Base-by-base conservation (phyloP, 2,113 vertebrate genomes). In the Embiotoca jacksoni region DNA sequence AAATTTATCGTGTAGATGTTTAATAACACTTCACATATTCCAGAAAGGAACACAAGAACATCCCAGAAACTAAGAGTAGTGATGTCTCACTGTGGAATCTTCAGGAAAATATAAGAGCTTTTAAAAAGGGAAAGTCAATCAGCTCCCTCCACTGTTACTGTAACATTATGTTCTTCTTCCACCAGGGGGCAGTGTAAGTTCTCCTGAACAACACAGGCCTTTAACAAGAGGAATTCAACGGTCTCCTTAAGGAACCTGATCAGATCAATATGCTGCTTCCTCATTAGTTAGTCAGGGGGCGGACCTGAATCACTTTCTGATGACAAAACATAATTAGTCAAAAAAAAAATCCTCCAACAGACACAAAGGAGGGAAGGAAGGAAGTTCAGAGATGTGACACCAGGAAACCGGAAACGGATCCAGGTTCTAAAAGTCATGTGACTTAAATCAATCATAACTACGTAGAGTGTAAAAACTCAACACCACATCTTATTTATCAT, bases 321-420 rank as follows among this genome's bases (percentile, higher is more conserved):
- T 80, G 72, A 82, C 50, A 68, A 64, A 64, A 66, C 5, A 52
- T 88, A 86, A 87, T 52, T 85, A 78, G 87, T 85, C 15, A 15
- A 61, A 23, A 23, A 23, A 5, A 1, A 76, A 85, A 82, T 72
- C 23, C 58, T 63, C 73, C 7, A 69, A 80, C 84, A 47, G 31
- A 76, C 54, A 91, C 89, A 94, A 91, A 86, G 58, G 56, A 11
- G 66, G 90, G 92, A 92, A 93, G 89, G 90, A 92, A 90, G 85
- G 76, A 86, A 76, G 81, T 76, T 81, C 31, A 7, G 23, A 75
- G 62, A 83, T 77, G 33, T 85, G 52, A 46, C 54, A 81, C 61
- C 78, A 78, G 82, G 75, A 82, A 89, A 8, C 56, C 87, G 90
- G 91, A 94, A 91, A 57, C 32, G 3, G 72, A 75, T 44, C 65